Base-by-base conservation (phyloP, 1,140 invertebrate species). In the Rhynchophorus ferrugineus region DNA sequence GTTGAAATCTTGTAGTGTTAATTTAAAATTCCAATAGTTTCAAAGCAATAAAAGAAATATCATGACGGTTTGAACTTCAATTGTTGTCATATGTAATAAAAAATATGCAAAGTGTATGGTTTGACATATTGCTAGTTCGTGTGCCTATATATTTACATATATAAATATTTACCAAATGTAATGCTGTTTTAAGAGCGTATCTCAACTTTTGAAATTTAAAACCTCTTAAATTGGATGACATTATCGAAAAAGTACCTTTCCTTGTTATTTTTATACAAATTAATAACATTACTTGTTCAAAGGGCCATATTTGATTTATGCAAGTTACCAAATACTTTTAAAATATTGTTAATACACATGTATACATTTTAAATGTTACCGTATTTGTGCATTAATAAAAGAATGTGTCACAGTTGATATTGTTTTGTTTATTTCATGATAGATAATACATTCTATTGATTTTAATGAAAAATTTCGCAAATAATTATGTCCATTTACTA, bases 331-430 rank as follows among this genome's bases (percentile, higher is more conserved):
- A 63, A 61, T 61, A 61, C 53, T 59, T 41, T 52, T 38, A 58
- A 60, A 56, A 64, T 65, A 63, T 67, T 68, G 65, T 69, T 69
- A 68, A 66, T 62, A 67, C 64, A 65, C 61, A 69, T 69, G 65
- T 69, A 69, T 69, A 68, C 67, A 68, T 66, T 29, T 66, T 68
- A 61, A 67, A 67, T 69, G 67, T 69, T 69, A 69, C 65, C 65
- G 65, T 69, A 69, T 65, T 69, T 69, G 66, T 69, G 66, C 66
- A 69, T 69, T 68, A 69, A 69, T 68, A 69, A 69, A 62, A 49
- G 39, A 61, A 64, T 57, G 60, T 64, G 62, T 64, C 60, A 61
- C 58, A 64, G 48, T 50, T 49, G 29, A 21, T 17, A 37, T 13
- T 9, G 14, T 13, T 37, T 37, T 37, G 7, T n/a, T 37, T 37